Conservation (phyloP, 2,113 vertebrate species). For the Callipepla squamata region DNA sequence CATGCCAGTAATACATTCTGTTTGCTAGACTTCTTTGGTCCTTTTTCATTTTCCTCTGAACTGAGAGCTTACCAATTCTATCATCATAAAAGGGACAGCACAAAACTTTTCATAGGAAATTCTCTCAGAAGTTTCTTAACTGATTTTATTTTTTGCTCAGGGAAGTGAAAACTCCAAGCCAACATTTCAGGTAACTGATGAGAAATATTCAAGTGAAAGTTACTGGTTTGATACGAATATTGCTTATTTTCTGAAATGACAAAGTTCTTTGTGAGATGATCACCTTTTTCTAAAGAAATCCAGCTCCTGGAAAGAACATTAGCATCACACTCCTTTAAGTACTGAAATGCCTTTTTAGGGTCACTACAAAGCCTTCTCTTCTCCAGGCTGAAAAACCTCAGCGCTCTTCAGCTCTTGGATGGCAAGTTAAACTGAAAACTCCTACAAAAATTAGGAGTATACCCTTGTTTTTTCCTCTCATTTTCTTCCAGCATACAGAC, state of each 20-base stretch:
- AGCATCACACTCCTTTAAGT: not conserved
- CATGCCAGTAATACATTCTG: not conserved
- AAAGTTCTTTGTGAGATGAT: not conserved
- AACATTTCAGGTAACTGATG: not conserved
- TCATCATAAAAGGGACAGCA: not conserved
- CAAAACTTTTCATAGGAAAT: not conserved
- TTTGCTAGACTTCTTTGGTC: not conserved
- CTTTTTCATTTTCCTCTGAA: not conserved
- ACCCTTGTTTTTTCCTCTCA: fast-evolving
- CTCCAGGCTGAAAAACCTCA: not conserved
- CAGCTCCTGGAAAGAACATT: not conserved
- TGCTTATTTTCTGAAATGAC: not conserved
- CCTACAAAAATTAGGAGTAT: not conserved
- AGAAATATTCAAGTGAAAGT: not conserved
- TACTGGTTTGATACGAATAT: not conserved
- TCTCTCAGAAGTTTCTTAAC: not conserved
- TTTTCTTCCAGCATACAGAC: not conserved
- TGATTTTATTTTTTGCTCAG: not conserved
- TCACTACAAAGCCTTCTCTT: not conserved
- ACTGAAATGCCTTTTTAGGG: too few species aligned
- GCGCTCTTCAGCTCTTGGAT: not conserved
- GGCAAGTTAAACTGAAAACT: not conserved
- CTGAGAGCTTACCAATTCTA: not conserved
- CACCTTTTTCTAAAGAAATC: not conserved
- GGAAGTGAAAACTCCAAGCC: not conserved